Conservation (phyloP, 2,888 invertebrate species). For the Euphydryas editha region DNA sequence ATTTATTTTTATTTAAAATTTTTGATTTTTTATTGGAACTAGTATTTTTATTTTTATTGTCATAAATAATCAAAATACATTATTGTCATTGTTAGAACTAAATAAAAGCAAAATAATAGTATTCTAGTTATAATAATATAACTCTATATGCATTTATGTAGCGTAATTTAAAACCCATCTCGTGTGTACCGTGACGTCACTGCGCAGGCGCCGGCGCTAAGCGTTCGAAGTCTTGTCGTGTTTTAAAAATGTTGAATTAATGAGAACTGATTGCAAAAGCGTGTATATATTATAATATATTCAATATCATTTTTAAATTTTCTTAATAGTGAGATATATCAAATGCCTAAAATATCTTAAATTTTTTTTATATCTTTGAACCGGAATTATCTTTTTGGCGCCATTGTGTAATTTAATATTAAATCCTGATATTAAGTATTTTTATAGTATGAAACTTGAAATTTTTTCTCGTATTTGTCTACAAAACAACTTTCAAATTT, state of each 20-base stretch:
- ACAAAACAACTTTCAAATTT: conserved; percentile 36
- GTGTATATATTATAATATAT: conserved; percentile 15
- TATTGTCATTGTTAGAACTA: neutral
- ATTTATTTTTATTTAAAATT: neutral
- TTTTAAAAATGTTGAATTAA: conserved; percentile 32
- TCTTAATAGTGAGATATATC: neutral
- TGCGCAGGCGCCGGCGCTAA: conserved; percentile 73
- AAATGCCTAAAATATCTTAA: neutral
- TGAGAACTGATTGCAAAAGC: conserved; percentile 24
- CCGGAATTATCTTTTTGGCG: conserved; percentile 20
- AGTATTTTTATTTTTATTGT: no score
- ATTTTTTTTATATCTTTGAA: conserved; percentile 8
- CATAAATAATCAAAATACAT: neutral
- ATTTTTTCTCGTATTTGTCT: conserved; percentile 22
- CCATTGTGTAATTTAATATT: conserved; percentile 31
- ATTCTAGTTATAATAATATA: no score
- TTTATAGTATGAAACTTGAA: conserved; percentile 8
- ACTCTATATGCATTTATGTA: conserved; percentile 31
- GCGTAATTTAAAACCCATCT: conserved; percentile 37
- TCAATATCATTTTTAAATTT: neutral
- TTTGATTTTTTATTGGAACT: neutral
- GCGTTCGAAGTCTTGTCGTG: conserved; percentile 21
- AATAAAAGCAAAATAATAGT: neutral
- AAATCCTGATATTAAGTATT: conserved; percentile 16
- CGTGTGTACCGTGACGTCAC: conserved; percentile 46